Evolutionary conservation across 2,888 invertebrate genomes (phyloP).

Genomic region (Subacronicta megacephala): DNA sequence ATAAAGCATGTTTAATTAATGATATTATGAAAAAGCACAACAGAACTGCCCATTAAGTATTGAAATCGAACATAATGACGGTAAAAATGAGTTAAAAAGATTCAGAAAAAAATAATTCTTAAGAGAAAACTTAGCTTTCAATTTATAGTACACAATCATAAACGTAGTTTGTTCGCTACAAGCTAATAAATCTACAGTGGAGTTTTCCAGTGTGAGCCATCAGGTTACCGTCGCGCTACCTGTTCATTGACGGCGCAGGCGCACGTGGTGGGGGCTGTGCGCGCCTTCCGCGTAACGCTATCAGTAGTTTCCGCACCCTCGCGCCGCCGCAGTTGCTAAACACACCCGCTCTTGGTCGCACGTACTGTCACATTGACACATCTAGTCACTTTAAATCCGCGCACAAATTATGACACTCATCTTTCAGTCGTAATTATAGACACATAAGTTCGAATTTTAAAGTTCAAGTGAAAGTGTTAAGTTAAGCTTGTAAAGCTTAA

Average conservation of each 20-base stretch:
- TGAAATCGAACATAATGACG: constrained; percentile 14
- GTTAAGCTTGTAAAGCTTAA: constrained; percentile 56
- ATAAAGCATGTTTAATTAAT: neutral
- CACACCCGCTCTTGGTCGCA: constrained; percentile 86
- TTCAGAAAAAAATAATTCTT: neutral
- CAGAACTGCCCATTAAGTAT: neutral
- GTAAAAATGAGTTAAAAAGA: neutral
- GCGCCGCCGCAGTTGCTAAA: constrained; percentile 85
- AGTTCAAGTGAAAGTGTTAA: constrained; percentile 60
- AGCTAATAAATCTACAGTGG: constrained; percentile 55
- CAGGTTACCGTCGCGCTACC: constrained; percentile 81
- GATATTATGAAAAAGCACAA: neutral
- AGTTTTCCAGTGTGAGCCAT: constrained; percentile 66
- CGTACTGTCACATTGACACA: constrained; percentile 79
- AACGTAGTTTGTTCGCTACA: constrained; percentile 37
- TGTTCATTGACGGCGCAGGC: constrained; percentile 78
- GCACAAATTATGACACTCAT: constrained; percentile 54
- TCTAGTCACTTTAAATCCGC: constrained; percentile 74
- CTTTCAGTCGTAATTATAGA: constrained; percentile 51
- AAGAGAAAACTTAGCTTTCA: constrained; percentile 30
- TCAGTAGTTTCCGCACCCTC: constrained; percentile 89
- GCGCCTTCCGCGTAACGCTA: constrained; percentile 88
- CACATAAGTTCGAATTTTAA: constrained; percentile 52
- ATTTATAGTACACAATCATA: constrained; percentile 28
- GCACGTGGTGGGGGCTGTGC: constrained; percentile 83